phyloP scores from a whole-genome alignment of 2,113 vertebrate genomes.

The Eupsittula cactorum region DNA sequence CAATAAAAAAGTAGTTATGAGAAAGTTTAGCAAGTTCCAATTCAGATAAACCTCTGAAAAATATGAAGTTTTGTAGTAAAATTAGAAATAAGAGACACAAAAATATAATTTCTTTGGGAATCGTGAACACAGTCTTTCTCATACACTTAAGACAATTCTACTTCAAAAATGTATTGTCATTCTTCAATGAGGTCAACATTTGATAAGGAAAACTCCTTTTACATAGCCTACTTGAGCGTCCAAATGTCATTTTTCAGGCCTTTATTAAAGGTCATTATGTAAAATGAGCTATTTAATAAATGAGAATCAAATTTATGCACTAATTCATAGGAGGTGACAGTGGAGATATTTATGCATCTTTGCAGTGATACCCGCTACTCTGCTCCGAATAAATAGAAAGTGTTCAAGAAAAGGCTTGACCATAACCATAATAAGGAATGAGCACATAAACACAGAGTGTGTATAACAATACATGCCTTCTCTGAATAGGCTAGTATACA shows the following conservation, averaged over 20 bases:
- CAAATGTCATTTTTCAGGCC: not conserved
- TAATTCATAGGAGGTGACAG: not conserved
- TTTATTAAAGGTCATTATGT: not conserved
- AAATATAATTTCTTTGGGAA: not conserved
- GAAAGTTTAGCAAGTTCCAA: not conserved
- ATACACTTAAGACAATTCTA: not conserved
- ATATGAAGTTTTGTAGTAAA: not conserved
- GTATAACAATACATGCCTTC: not conserved
- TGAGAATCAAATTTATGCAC: not conserved
- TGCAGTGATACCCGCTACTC: not conserved
- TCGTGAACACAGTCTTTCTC: accelerated
- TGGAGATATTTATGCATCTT: not conserved
- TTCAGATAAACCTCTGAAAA: not conserved
- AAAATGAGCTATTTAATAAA: not conserved
- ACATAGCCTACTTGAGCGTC: not conserved
- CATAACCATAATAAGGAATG: not conserved
- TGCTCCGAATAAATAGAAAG: not conserved
- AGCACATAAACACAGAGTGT: not conserved
- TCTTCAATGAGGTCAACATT: not conserved
- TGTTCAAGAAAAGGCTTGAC: not conserved
- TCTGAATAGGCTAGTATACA: not conserved
- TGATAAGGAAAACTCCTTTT: not conserved
- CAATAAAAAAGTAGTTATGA: not conserved
- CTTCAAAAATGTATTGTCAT: not conserved
- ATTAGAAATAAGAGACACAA: not conserved